Evolutionary conservation across 2,888 invertebrate genomes (phyloP), one percentile per base, ranked within the genome.

Genomic region (Cremastinae sp.): DNA sequence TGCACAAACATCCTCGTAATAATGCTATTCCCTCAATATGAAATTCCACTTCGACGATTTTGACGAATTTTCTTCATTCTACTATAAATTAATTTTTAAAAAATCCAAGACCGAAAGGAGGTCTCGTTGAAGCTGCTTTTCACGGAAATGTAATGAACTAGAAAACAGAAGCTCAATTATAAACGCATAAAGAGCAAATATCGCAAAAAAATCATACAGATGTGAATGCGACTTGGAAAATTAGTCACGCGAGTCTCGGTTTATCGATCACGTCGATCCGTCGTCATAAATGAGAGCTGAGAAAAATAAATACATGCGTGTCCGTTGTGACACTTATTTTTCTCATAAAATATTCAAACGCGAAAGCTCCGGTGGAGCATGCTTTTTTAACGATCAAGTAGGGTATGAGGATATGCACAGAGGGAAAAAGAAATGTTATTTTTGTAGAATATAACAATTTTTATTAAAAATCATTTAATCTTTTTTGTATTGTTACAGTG

Each of bases 401-500:
- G 28, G 22, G 2, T 18, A 36, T 0, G 12, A 51, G 8, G 18
- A 45, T 12, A 18, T 34, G 9, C 5, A 45, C 18, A 7, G 16
- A 4, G 10, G 4, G 8, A 14, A 14, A 8, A 62, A 62, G 34
- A 45, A 62, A 38, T 34, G 12, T 12, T 1, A 34, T 54, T 8
- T 5, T 12, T n/a, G 54, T 34, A 34, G 16, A 34, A 61, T 12
- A 28, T 51, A 28, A 16, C 7, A 22, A 54, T 34, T n/a, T 43
- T 14, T 36, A 1, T 9, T 5, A 18, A 10, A 8, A 7, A n/a
- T 0, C 38, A 53, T 51, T 61, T 51, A 8, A 22, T 61, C 36
- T 14, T 22, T n/a, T n/a, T 70, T 58, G 53, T 65, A 51, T 59
- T n/a, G 58, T 79, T 82, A 49, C 80, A 83, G 81, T 64, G 70